phyloP scores from a whole-genome alignment of 2,888 invertebrate species.

The Disparrhopalites patrizii region DNA sequence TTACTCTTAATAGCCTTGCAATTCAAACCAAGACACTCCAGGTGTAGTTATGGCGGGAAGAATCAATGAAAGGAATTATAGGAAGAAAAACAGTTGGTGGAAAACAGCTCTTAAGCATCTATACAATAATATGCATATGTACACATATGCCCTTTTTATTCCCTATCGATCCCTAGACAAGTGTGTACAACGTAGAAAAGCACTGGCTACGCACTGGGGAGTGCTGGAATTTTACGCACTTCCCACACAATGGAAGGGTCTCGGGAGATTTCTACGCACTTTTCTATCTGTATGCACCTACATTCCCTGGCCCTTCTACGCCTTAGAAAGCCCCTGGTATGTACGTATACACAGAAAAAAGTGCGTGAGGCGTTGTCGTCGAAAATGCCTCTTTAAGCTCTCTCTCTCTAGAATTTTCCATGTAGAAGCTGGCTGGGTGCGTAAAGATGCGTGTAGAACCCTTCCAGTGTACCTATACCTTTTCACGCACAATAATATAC shows the following conservation, averaged over 20 bases:
- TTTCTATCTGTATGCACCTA: not conserved
- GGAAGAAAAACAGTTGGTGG: no score
- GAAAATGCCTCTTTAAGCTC: no score
- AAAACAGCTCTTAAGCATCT: no score
- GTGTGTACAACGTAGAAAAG: not conserved
- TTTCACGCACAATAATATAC: not conserved
- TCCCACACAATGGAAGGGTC: not conserved
- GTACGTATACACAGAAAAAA: no score
- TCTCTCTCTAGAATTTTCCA: no score
- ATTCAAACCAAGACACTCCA: no score
- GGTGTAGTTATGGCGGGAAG: no score
- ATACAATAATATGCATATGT: not conserved
- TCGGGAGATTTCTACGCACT: not conserved
- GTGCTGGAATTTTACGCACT: not conserved
- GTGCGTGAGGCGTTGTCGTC: no score
- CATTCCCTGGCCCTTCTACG: not conserved
- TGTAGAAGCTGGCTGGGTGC: not conserved
- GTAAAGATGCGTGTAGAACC: not conserved
- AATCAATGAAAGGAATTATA: no score
- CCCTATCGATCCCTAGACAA: not conserved
- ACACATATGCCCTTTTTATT: not conserved
- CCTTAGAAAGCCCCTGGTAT: no score
- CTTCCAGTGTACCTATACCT: not conserved
- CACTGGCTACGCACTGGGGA: not conserved
- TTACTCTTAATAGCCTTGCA: no score